These are phyloP conservation scores for Anthopleura sola DNA, from an alignment of 64 coral and sea anemone genomes.

Conservation along the genomic window DNA sequence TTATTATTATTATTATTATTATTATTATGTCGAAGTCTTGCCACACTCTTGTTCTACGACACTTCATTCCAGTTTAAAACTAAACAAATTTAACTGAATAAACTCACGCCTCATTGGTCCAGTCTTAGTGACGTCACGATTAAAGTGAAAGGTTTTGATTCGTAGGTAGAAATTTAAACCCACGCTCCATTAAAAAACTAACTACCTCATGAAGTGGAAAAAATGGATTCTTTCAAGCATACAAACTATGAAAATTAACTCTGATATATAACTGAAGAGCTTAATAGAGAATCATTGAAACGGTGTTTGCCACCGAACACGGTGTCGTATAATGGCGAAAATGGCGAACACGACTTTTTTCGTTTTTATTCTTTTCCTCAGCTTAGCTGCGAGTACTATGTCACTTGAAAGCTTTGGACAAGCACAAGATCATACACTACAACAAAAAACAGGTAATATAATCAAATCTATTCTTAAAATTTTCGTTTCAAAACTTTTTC, in stretches of 20 bases:
- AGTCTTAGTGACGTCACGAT: too few species aligned
- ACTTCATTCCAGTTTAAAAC: too few species aligned
- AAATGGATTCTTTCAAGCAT: neutral
- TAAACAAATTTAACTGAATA: too few species aligned
- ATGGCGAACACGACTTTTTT: neutral
- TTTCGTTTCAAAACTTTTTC: too few species aligned
- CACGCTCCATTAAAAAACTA: neutral
- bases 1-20: too few species aligned
- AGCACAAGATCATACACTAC: neutral
- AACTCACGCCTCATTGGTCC: too few species aligned
- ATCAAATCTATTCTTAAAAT: neutral
- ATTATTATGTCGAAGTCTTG: too few species aligned
- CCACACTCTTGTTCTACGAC: too few species aligned
- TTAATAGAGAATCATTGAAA: neutral
- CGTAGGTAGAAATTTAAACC: neutral
- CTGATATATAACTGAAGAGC: neutral
- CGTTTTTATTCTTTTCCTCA: neutral
- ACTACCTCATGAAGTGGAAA: neutral
- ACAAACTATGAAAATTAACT: neutral
- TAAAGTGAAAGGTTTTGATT: neutral
- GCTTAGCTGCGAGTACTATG: neutral
- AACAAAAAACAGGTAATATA: neutral
- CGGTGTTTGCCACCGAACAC: neutral
- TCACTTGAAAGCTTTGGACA: neutral
- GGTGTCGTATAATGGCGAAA: neutral